phyloP scores from a whole-genome alignment of 2,113 vertebrate species.

The human region GRCh38 chr7:122582501-122583000 shows the following conservation, averaged over 20 bases:
- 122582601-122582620: neutral
- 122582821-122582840: neutral
- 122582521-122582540: neutral
- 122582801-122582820: neutral
- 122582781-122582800: neutral
- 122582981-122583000: neutral
- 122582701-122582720: neutral
- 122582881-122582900: neutral
- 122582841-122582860: neutral
- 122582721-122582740: neutral
- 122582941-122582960: neutral
- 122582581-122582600: slow-evolving; percentile 45
- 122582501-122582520: neutral
- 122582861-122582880: neutral
- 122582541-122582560: slow-evolving; percentile 40
- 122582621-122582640: neutral
- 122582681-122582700: neutral
- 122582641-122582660: neutral
- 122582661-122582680: neutral
- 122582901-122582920: neutral
- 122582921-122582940: neutral
- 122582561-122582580: slow-evolving; percentile 3
- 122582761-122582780: neutral
- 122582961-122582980: neutral
- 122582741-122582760: neutral